These are phyloP conservation scores for Craseonycteris thonglongyai DNA, from an alignment of 2,113 vertebrate genomes.

Conservation along the genomic window DNA sequence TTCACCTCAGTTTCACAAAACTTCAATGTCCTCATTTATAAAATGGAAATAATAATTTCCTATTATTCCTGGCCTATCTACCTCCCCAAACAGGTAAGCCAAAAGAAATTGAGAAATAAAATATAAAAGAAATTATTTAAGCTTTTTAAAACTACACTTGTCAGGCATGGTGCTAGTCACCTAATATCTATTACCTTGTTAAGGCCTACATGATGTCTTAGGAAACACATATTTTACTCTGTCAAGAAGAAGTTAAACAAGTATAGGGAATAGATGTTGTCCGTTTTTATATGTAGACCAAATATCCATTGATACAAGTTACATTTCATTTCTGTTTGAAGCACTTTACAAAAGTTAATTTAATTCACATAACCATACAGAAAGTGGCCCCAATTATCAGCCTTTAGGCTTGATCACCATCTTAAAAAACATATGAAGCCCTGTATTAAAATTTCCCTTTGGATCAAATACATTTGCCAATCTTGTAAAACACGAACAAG, in stretches of 20 bases:
- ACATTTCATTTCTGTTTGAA: not conserved
- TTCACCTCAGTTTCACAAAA: not conserved
- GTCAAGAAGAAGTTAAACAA: not conserved
- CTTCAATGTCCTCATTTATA: not conserved
- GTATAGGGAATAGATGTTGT: not conserved
- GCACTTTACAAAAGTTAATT: not conserved
- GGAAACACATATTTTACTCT: not conserved
- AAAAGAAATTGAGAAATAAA: slow-evolving; percentile 26
- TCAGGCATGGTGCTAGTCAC: not conserved
- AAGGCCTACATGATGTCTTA: not conserved
- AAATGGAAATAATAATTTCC: not conserved
- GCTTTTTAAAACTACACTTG: not conserved
- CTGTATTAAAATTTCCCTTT: not conserved
- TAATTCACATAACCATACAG: not conserved
- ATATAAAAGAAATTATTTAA: not conserved
- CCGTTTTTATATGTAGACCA: not conserved
- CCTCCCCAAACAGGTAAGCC: not conserved
- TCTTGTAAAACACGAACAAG: not conserved
- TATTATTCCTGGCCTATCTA: not conserved
- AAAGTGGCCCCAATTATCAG: not conserved
- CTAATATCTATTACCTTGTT: not conserved
- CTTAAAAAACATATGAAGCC: slow-evolving; percentile 12
- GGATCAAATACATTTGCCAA: not conserved
- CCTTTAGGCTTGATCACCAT: not conserved
- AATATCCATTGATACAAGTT: not conserved